Percentiles rank a stretch among this genome's conserved stretches.
These are phyloP conservation scores for Habroteleia sp. DNA, from an alignment of 2,888 invertebrate genomes.

Conservation along the genomic window DNA sequence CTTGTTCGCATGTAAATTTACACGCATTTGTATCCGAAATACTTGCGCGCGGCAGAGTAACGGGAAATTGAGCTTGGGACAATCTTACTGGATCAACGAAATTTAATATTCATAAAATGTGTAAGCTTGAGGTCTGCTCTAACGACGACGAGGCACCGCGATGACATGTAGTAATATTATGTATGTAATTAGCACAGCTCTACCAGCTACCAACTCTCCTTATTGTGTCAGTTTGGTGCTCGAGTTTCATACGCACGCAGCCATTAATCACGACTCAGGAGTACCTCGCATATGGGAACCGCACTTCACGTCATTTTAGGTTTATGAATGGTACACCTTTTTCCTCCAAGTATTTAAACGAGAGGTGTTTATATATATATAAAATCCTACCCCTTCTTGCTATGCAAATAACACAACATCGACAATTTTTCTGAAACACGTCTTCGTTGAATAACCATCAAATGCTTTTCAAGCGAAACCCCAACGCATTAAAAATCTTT, in stretches of 20 bases:
- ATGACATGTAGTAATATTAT: constrained; percentile 63
- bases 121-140: constrained; percentile 31
- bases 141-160: constrained; percentile 34
- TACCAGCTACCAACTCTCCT: constrained; percentile 35
- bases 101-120: constrained; percentile 46
- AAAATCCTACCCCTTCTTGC: constrained; percentile 7
- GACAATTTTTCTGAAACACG: constrained; percentile 18
- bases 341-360: constrained; percentile 61
- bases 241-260: constrained; percentile 65
- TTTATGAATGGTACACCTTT: constrained; percentile 66
- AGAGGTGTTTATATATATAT: constrained; percentile 57
- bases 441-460: constrained; percentile 5
- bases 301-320: constrained; percentile 68
- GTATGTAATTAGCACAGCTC: constrained; percentile 60
- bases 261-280: constrained; percentile 66
- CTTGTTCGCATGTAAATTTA: constrained; percentile 9
- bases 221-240: constrained; percentile 62
- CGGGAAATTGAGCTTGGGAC: not conserved
- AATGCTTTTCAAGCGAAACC: too few species aligned
- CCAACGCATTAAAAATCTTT: too few species aligned
- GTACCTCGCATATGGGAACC: constrained; percentile 65
- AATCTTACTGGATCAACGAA: constrained; percentile 29
- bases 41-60: not conserved
- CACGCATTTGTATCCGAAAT: constrained; percentile 4
- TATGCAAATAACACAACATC: constrained; percentile 13